These are phyloP conservation scores for Cryptocheilus praepositus DNA, from an alignment of 2,888 invertebrate genomes.

Conservation along the genomic window DNA sequence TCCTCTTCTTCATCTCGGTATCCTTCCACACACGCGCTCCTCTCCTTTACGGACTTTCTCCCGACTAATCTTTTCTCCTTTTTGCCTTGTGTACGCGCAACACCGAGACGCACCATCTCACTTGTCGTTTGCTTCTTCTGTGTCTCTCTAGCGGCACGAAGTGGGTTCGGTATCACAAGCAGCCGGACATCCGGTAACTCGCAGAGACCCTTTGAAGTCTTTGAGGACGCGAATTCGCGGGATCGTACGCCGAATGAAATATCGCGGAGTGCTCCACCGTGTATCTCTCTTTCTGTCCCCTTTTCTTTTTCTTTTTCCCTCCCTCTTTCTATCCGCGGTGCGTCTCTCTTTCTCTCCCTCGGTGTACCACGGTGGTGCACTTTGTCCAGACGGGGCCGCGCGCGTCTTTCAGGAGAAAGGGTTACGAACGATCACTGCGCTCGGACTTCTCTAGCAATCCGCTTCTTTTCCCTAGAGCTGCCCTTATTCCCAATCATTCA, in stretches of 20 bases:
- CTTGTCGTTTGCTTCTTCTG: conserved; percentile 23
- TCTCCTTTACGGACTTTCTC: conserved; percentile 16
- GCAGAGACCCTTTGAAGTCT: conserved; percentile 64
- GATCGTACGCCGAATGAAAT: conserved; percentile 71
- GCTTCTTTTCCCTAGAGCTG: no score
- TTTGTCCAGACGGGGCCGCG: background rate
- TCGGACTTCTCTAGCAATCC: background rate
- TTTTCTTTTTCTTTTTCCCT: conserved; percentile 10
- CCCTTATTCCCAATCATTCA: no score
- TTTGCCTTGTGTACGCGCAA: conserved; percentile 4
- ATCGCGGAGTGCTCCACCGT: conserved; percentile 45
- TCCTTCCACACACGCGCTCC: conserved; percentile 1
- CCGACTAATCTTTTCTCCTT: conserved; percentile 12
- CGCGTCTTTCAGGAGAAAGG: conserved; percentile 18
- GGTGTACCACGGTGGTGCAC: background rate
- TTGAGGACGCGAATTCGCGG: conserved; percentile 61
- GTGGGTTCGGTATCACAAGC: conserved; percentile 41
- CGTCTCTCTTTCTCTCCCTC: no score
- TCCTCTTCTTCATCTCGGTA: conserved; percentile 16
- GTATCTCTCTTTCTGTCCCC: conserved; percentile 17
- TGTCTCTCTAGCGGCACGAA: conserved; percentile 23
- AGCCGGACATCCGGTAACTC: conserved; percentile 68
- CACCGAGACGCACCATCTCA: conserved; percentile 7
- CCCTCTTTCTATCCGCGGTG: conserved; percentile 1
- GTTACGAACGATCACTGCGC: conserved; percentile 16